phyloP scores from a whole-genome alignment of 2,797 vertebrate genomes.

The Pangasius sanitwongsei region DNA sequence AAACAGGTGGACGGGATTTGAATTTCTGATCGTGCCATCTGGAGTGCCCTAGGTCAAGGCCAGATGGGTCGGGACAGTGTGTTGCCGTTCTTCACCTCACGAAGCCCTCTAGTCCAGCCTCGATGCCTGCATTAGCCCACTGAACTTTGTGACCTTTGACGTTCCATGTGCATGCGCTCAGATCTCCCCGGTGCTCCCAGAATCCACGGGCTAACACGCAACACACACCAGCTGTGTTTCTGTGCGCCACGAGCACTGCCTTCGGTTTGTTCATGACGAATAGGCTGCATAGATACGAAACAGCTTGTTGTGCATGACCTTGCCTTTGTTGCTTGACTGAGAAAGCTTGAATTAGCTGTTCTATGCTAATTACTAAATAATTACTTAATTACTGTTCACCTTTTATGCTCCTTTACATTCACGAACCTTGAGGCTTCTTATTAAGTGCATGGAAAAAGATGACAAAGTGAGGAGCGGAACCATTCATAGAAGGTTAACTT shows the following conservation, averaged over 20 bases:
- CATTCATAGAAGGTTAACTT: not conserved
- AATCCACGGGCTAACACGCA: conserved; percentile 35
- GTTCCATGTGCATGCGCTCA: conserved; percentile 27
- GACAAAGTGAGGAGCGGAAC: not conserved
- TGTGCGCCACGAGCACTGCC: not conserved
- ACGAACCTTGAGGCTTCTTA: conserved; percentile 5
- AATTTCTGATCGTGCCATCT: conserved; percentile 37
- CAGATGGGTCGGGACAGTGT: conserved; percentile 30
- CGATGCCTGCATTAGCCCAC: conserved; percentile 29
- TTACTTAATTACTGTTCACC: conserved; percentile 18
- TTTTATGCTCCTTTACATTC: conserved; percentile 23
- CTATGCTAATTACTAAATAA: conserved; percentile 19
- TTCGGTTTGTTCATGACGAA: not conserved
- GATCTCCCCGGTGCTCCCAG: conserved; percentile 23
- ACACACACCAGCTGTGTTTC: conserved; percentile 45
- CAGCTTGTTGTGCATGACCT: conserved; percentile 20
- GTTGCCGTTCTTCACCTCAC: conserved; percentile 12
- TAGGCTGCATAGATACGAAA: not conserved
- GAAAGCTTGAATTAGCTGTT: conserved; percentile 5
- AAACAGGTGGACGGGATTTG: conserved; percentile 20
- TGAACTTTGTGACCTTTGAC: conserved; percentile 47
- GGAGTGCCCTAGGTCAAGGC: conserved; percentile 46
- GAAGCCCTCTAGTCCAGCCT: conserved; percentile 27
- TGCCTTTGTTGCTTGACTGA: conserved; percentile 16
- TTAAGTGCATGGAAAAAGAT: not conserved